Base-by-base conservation (phyloP, 2,888 invertebrate species). In the Ceratothoa steindachneri region DNA sequence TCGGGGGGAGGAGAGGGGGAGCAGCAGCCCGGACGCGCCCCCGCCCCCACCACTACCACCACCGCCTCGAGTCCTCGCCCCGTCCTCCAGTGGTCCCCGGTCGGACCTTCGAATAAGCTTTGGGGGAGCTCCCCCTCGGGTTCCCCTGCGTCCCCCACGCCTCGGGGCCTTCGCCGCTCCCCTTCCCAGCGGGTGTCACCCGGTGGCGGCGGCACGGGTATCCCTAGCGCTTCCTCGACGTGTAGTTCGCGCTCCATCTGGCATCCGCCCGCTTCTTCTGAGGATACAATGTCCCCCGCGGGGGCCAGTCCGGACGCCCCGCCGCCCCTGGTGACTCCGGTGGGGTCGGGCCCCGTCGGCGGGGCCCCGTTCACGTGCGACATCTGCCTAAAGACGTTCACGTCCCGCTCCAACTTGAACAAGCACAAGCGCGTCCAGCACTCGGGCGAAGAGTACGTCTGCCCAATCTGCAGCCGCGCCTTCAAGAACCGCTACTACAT, bases 341-440 rank as follows among this genome's bases (percentile, higher is more conserved):
- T 27, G 27, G 1, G 22, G n/a, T 3, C 24, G n/a, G 1, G 19
- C 15, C 28, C 12, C 15, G 4, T 15, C 3, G 12, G 15, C 30
- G 22, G 9, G n/a, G 27, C 74, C 1, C 71, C 74, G 19, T 30
- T 79, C 1, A 74, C 65, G 2, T 79, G 79, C 68, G 79, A 79
- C 30, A 76, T 74, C n/a, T 79, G 79, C 68, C 60, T 72, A 30
- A 79, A 79, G 67, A 74, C 74, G 1, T 79, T 79, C 52, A 79
- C 79, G 12, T 79, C 79, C 1, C 73, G 76, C 41, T 75, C 75
- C 27, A 79, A 79, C 55, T 70, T 79, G 41, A 79, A 79, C 71
- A 79, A 79, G 55, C 79, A 79, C 74, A 74, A 76, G 30, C 71
- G 76, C 19, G 79, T 79, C 24, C 79, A 79, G 60, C 79, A 79